Conservation (phyloP, 2,113 vertebrate genomes). For the Tinamus guttatus region DNA sequence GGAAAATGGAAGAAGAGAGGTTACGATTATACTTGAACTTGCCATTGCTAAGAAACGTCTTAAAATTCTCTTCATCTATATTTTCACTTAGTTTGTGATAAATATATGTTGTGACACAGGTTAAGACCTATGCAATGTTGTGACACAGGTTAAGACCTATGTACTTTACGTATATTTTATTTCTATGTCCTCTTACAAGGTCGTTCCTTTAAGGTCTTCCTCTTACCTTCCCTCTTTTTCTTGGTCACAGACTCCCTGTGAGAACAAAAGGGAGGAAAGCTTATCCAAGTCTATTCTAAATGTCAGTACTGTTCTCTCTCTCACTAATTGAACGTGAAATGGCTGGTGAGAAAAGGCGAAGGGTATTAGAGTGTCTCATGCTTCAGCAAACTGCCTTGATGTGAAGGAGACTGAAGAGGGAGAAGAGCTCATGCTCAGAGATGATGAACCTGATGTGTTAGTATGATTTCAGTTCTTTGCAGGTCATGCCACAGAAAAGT, state of each 20-base stretch:
- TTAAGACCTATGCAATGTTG: not conserved
- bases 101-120: not conserved
- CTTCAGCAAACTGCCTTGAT: not conserved
- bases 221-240: not conserved
- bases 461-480: not conserved
- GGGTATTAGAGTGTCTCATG: not conserved
- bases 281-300: not conserved
- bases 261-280: not conserved
- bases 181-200: not conserved
- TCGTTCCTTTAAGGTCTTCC: not conserved
- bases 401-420: not conserved
- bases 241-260: not conserved
- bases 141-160: not conserved
- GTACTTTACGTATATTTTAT: not conserved
- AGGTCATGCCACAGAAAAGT: not conserved
- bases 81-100: not conserved
- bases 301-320: not conserved
- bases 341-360: not conserved
- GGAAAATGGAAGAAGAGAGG: not conserved
- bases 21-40: not conserved
- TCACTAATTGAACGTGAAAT: conserved; percentile 16
- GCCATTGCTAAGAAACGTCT: not conserved
- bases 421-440: not conserved
- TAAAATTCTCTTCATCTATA: not conserved
- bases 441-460: conserved; percentile 1